Percentiles rank a stretch among this genome's conserved stretches.
Conservation (phyloP, 2,888 invertebrate species). For the Caenorhabditis sp. region DNA sequence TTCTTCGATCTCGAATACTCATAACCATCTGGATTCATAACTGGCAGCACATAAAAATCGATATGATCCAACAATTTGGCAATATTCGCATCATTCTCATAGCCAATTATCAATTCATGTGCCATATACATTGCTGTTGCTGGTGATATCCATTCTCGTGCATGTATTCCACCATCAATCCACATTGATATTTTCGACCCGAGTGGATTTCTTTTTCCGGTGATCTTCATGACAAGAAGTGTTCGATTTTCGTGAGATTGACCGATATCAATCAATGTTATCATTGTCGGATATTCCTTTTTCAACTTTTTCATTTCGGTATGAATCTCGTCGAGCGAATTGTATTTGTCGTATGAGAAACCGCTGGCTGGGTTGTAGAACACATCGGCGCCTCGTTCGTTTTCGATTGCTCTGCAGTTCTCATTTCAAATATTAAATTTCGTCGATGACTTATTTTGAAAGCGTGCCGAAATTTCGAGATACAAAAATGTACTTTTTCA, state of each 20-base stretch:
- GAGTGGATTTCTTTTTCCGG: conserved; percentile 44
- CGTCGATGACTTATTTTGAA: too few species aligned
- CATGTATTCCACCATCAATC: conserved; percentile 69
- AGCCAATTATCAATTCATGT: conserved; percentile 40
- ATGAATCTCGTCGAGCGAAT: conserved; percentile 55
- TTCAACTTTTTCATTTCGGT: conserved; percentile 48
- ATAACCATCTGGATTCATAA: conserved; percentile 70
- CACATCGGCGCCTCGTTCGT: conserved; percentile 41
- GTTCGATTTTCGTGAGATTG: conserved; percentile 65
- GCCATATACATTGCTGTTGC: conserved; percentile 63
- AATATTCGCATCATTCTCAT: conserved; percentile 46
- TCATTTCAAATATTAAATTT: not conserved
- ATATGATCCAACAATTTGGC: conserved; percentile 62
- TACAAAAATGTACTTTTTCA: too few species aligned
- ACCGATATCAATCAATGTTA: conserved; percentile 69
- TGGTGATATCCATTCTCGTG: conserved; percentile 56
- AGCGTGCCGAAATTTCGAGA: too few species aligned
- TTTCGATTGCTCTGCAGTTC: conserved; percentile 59
- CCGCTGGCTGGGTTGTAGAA: conserved; percentile 44
- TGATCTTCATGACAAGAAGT: conserved; percentile 57
- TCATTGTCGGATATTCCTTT: conserved; percentile 58
- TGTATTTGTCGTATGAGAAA: conserved; percentile 60
- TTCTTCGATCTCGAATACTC: conserved; percentile 65
- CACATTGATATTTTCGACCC: conserved; percentile 58
- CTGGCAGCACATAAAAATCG: conserved; percentile 69